These are phyloP conservation scores for Takifugu flavidus DNA, from an alignment of 2,113 vertebrate species.

Conservation along the genomic window DNA sequence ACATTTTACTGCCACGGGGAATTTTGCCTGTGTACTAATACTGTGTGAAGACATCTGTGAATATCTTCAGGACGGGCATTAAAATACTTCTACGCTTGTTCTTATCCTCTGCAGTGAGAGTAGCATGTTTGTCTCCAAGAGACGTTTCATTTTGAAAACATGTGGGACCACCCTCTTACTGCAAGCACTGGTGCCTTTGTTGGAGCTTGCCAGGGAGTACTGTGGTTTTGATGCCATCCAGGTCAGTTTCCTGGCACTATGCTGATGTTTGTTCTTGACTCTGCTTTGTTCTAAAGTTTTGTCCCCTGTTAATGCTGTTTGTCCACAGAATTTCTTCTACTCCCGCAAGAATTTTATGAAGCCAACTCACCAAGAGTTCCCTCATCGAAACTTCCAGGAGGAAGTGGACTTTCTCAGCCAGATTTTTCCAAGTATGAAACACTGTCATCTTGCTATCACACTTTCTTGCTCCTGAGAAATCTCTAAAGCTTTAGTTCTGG, in stretches of 20 bases:
- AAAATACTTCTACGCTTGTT: background rate
- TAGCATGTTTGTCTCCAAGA: conserved; percentile 99
- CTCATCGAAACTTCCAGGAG: conserved; percentile 99
- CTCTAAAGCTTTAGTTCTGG: background rate
- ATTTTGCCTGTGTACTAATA: no score
- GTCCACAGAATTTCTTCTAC: conserved; percentile 96
- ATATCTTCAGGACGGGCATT: no score
- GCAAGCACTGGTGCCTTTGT: conserved; percentile 99
- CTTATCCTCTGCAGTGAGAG: conserved; percentile 85
- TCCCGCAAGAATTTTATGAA: conserved; percentile 99
- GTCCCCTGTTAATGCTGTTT: background rate
- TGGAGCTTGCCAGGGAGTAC: conserved; percentile 97
- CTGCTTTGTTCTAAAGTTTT: background rate
- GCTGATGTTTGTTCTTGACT: accelerated
- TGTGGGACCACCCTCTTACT: conserved; percentile 99
- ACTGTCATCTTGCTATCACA: background rate
- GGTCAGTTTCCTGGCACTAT: conserved; percentile 49
- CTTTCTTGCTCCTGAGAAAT: background rate
- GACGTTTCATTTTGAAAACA: conserved; percentile 99
- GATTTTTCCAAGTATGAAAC: conserved; percentile 93
- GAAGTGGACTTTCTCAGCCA: conserved; percentile 98
- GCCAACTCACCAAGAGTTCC: conserved; percentile 97
- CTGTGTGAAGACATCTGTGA: no score
- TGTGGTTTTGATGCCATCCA: conserved; percentile 97
- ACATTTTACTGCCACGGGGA: no score